These are phyloP conservation scores for Tuberolachnus salignus DNA, from an alignment of 2,888 invertebrate genomes.

Conservation along the genomic window DNA sequence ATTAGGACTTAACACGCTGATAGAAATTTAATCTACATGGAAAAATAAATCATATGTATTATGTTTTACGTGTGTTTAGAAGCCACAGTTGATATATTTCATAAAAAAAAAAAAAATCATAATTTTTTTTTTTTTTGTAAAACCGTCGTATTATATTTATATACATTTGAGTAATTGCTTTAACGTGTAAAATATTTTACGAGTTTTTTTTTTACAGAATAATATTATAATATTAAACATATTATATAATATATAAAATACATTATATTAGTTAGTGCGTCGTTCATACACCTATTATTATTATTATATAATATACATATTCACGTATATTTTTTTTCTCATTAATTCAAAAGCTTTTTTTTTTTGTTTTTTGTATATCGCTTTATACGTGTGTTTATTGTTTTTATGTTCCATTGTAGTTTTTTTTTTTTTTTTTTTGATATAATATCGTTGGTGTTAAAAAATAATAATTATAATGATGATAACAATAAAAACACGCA, in stretches of 20 bases:
- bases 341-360: slow-evolving; percentile 37
- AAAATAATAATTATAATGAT: no score
- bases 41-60: no score
- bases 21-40: no score
- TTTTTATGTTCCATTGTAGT: slow-evolving; percentile 41
- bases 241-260: no score
- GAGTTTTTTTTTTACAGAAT: slow-evolving; percentile 37
- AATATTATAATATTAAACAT: slow-evolving; percentile 15
- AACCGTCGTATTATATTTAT: background rate
- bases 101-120: no score
- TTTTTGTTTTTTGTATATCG: slow-evolving; percentile 7
- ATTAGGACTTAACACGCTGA: no score
- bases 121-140: background rate
- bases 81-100: no score
- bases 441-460: no score
- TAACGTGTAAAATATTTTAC: slow-evolving; percentile 25
- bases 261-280: background rate
- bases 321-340: slow-evolving; percentile 26
- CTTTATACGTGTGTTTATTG: slow-evolving; percentile 1
- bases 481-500: background rate
- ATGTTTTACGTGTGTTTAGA: no score
- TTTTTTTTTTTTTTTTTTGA: no score
- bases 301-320: slow-evolving; percentile 14
- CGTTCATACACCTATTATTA: background rate
- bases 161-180: slow-evolving; percentile 29